Percentiles rank a stretch among this genome's conserved stretches.
Evolutionary conservation across 1,140 invertebrate species (phyloP).

Genomic region (Drosophila triauraria): DNA sequence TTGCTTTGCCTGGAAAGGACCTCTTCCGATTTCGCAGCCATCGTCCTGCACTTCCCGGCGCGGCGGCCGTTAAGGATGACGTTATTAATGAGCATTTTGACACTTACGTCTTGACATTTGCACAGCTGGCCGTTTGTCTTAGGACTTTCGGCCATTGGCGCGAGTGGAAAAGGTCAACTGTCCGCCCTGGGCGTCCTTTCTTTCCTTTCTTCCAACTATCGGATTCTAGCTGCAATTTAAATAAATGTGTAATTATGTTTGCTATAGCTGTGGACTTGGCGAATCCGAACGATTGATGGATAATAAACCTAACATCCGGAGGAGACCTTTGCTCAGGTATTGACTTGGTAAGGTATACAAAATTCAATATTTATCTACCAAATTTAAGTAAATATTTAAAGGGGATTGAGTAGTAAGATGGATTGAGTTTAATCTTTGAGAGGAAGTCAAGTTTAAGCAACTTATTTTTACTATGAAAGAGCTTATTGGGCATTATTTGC

Average conservation of each 20-base stretch:
- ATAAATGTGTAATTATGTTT: conserved; percentile 72
- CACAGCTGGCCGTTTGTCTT: conserved; percentile 79
- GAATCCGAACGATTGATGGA: conserved; percentile 21
- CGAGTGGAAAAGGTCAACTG: conserved; percentile 61
- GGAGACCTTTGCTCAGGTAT: background rate
- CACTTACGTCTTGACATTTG: conserved; percentile 84
- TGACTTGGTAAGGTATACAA: background rate
- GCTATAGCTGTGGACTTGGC: conserved; percentile 6
- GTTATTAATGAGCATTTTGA: conserved; percentile 85
- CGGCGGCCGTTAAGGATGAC: conserved; percentile 56
- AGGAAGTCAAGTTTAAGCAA: too few species aligned
- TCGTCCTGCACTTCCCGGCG: conserved; percentile 3
- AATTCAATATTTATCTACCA: background rate
- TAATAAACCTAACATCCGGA: background rate
- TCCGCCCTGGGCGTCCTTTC: conserved; percentile 15
- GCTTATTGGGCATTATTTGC: too few species aligned
- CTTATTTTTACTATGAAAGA: too few species aligned
- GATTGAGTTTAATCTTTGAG: background rate
- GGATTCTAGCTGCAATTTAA: conserved; percentile 40
- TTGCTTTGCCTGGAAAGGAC: conserved; percentile 47
- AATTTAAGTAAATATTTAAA: conserved; percentile 19
- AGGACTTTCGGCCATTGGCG: conserved; percentile 63
- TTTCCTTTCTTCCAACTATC: background rate
- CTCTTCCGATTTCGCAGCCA: conserved; percentile 11
- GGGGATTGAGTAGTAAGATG: background rate